Evolutionary conservation across 2,797 vertebrate species (phyloP), one percentile per base, ranked within the genome.

Genomic region (Xenentodon cancila): DNA sequence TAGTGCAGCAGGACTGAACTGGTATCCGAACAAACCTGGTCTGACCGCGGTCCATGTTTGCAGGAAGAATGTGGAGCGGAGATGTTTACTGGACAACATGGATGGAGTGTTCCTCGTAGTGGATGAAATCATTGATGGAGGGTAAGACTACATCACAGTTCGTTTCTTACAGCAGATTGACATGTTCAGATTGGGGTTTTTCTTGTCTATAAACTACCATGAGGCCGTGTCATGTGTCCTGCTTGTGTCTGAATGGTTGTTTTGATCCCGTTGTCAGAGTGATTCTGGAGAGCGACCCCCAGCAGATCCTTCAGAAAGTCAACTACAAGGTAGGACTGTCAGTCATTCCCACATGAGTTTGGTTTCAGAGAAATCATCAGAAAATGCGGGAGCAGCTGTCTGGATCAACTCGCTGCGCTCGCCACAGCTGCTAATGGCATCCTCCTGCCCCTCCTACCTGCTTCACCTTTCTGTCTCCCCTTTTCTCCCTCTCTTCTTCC

Each of bases 101-200:
- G 97, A 98, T 0, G 94, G 95, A 49, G 95, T 88, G 0, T 96
- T 96, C 79, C 82, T 98, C 18, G 92, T 97, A 59, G 93, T 97
- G 85, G 97, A 98, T 7, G 96, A 98, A 86, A 97, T 96, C 48
- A 94, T 98, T 18, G 97, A 98, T 59, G 93, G 93, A 59, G 93
- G 93, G 93, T 94, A 69, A 86, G 85, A 66, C 16, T 16, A 16
- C 19, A n/a, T 4, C 15, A 21, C 15, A 13, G 3, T 37, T 37
- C 2, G 9, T 19, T 54, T 43, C 17, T 3, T 13, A 1, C 9
- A 13, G 11, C 7, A 37, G 21, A 44, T 9, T 6, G n/a, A 12
- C n/a, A n/a, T n/a, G n/a, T n/a, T n/a, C n/a, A n/a, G n/a, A n/a
- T n/a, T n/a, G n/a, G n/a, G n/a, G 42, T 6, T n/a, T 12, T 44